Percentiles rank a stretch among this genome's conserved stretches.
Evolutionary conservation across 2,888 invertebrate genomes (phyloP).

Genomic region (Phymatocera aterrima): DNA sequence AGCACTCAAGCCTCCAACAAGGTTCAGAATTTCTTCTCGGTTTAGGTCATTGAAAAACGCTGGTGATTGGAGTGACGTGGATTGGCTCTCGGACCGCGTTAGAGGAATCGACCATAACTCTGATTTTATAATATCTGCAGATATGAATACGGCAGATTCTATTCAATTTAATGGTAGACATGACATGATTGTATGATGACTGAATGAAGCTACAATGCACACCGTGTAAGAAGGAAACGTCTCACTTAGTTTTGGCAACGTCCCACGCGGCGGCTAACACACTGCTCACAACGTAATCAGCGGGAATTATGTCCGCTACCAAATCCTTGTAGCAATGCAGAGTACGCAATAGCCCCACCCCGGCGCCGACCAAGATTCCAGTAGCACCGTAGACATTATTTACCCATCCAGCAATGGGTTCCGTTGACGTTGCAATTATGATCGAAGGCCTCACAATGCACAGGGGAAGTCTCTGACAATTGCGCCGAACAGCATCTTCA

Average conservation of each 20-base stretch:
- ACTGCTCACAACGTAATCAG: slow-evolving; percentile 81
- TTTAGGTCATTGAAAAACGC: no score
- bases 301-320: slow-evolving; percentile 83
- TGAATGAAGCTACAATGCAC: background rate
- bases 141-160: background rate
- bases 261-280: slow-evolving; percentile 80
- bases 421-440: slow-evolving; percentile 72
- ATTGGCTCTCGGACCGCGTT: no score
- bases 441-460: slow-evolving; percentile 84
- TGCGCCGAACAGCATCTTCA: slow-evolving; percentile 79
- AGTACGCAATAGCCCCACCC: slow-evolving; percentile 79
- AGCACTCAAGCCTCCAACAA: background rate
- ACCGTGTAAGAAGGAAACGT: background rate
- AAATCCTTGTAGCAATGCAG: slow-evolving; percentile 76
- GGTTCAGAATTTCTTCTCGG: no score
- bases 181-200: background rate
- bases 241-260: slow-evolving; percentile 63
- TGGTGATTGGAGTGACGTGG: no score
- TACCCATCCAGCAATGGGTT: slow-evolving; percentile 79
- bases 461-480: slow-evolving; percentile 78
- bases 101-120: no score
- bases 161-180: background rate
- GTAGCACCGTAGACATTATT: slow-evolving; percentile 84
- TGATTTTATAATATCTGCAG: no score
- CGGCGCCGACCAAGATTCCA: slow-evolving; percentile 76